phyloP scores from a whole-genome alignment of 2,113 vertebrate species.

The Octodon degus region DNA sequence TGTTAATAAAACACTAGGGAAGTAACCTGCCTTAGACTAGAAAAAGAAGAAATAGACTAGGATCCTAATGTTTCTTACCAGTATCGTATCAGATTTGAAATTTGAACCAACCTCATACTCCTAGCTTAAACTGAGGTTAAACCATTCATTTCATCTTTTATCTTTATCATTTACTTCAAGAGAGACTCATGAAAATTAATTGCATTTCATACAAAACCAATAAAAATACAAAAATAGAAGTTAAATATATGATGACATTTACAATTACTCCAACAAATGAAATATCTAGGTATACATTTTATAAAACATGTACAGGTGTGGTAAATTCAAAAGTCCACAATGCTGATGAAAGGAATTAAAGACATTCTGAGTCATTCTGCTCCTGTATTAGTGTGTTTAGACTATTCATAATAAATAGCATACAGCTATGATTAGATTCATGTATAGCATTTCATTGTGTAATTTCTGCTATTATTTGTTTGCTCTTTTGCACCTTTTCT shows the following conservation, averaged over 20 bases:
- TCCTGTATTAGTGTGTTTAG: background rate
- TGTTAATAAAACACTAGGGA: background rate
- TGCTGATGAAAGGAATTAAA: background rate
- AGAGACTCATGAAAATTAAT: background rate
- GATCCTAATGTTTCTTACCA: background rate
- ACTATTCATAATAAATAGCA: background rate
- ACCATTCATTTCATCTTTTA: background rate
- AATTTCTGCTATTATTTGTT: background rate
- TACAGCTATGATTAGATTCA: background rate
- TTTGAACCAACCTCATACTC: constrained; percentile 21
- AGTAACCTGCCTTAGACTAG: background rate
- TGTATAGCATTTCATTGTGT: background rate
- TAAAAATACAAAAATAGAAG: background rate
- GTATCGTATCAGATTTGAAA: background rate
- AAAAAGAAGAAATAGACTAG: background rate
- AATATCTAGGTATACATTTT: background rate
- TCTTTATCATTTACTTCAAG: constrained; percentile 11
- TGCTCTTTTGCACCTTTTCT: background rate
- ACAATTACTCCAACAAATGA: background rate
- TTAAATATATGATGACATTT: background rate
- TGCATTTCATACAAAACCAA: background rate
- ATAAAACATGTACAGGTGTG: background rate
- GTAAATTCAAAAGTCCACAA: background rate
- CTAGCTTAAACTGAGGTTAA: constrained; percentile 15
- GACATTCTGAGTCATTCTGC: background rate